Base-by-base conservation (phyloP, 1,140 invertebrate genomes). In the Physella acuta region DNA sequence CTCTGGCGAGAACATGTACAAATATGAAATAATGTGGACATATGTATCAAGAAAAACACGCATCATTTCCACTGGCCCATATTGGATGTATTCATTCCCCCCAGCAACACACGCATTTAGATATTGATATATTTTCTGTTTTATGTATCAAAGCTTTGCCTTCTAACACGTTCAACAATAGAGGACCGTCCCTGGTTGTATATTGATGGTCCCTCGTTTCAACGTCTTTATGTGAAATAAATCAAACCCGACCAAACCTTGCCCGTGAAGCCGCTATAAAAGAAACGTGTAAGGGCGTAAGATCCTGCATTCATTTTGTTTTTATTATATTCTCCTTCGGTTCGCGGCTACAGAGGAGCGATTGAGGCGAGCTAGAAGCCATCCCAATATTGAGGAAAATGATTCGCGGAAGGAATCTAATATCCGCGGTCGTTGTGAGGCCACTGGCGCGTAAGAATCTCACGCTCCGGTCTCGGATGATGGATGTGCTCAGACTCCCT, bases 361-460 rank as follows among this genome's bases (percentile, higher is more conserved):
- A 64, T 64, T 52, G 62, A 64, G 36, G 62, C 62, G 49, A 64
- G 62, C 28, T 34, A 36, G 51, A 53, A 52, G 52, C 44, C 62
- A 52, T 64, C 62, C 62, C 62, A 64, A 64, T 64, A 64, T 64
- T 64, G 62, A 64, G 33, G 62, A 64, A 64, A 64, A 64, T 36
- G 62, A 64, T 36, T 64, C 62, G 62, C 28, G 62, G 62, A 64
- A 53, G 39, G 62, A 53, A 49, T 64, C 62, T 64, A 64, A 64
- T 64, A 64, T 51, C 49, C 62, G 39, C 36, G 44, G 26, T 64
- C 62, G 44, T 64, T 64, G 26, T 64, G 44, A 17, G 30, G 30
- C 28, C 62, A 64, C 44, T 53, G 39, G 37, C 28, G 30, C 37
- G 62, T 39, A 64, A 64, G 62, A 64, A 64, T 64, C 62, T 64